These are phyloP conservation scores for Drosophila baimaii DNA, from an alignment of 1,140 invertebrate genomes.

Conservation along the genomic window DNA sequence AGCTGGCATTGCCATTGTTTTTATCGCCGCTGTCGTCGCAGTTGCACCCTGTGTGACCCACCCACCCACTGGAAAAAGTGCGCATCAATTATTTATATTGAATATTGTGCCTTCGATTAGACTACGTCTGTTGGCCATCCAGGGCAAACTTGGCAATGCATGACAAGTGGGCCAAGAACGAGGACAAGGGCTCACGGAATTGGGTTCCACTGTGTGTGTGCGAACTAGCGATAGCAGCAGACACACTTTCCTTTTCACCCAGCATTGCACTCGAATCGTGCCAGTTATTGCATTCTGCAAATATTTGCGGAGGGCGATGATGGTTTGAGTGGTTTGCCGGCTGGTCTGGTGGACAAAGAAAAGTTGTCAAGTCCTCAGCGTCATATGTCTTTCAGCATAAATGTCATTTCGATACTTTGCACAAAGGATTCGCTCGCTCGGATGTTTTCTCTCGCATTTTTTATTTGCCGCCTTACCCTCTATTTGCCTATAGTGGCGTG, in stretches of 20 bases:
- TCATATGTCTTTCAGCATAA: slow-evolving; percentile 53
- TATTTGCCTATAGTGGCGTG: slow-evolving; percentile 32
- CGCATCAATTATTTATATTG: slow-evolving; percentile 77
- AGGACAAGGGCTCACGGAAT: slow-evolving; percentile 21
- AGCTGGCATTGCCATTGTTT: slow-evolving; percentile 42
- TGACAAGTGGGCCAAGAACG: slow-evolving; percentile 44
- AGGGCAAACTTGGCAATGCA: slow-evolving; percentile 36
- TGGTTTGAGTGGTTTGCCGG: slow-evolving; percentile 9
- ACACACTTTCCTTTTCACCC: slow-evolving; percentile 42
- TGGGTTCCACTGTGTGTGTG: slow-evolving; percentile 9
- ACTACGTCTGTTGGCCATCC: slow-evolving; percentile 53
- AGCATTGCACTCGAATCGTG: slow-evolving; percentile 10
- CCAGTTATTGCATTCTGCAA: slow-evolving; percentile 45
- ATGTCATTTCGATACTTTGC: slow-evolving; percentile 52
- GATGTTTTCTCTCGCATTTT: slow-evolving; percentile 27
- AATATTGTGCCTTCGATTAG: slow-evolving; percentile 79
- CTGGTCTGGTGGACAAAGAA: slow-evolving; percentile 27
- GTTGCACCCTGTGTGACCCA: not conserved
- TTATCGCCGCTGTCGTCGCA: slow-evolving; percentile 39
- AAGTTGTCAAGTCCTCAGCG: slow-evolving; percentile 39
- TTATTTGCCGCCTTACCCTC: slow-evolving; percentile 13
- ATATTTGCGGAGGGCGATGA: slow-evolving; percentile 35
- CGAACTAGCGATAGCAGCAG: slow-evolving; percentile 2
- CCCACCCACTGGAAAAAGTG: slow-evolving; percentile 39
- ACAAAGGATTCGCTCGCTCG: slow-evolving; percentile 31